phyloP scores from a whole-genome alignment of 2,888 invertebrate genomes.

The Chamaedrilus cognettii region DNA sequence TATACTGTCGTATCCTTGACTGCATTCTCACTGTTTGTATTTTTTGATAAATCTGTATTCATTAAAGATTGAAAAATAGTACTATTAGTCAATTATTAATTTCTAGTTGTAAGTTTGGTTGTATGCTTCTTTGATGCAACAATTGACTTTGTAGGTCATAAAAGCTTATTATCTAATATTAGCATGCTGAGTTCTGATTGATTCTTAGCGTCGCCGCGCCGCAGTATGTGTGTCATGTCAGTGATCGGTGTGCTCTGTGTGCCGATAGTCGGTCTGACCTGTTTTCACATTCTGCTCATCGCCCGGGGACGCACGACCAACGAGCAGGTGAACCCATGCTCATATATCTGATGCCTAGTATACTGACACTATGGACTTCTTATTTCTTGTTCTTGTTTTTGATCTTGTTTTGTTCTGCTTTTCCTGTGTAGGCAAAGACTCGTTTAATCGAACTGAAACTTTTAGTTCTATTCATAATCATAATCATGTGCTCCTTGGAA shows the following conservation, averaged over 20 bases:
- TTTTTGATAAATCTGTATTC: background rate
- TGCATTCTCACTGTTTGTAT: too few relatives aligned
- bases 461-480: too few relatives aligned
- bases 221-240: conserved; percentile 46
- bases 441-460: background rate
- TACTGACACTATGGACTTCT: background rate
- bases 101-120: background rate
- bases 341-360: background rate
- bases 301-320: conserved; percentile 97
- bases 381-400: background rate
- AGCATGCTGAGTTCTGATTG: too few relatives aligned
- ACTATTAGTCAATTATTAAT: background rate
- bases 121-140: background rate
- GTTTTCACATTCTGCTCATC: conserved; percentile 97
- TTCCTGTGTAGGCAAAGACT: background rate
- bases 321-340: conserved; percentile 72
- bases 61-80: too few relatives aligned
- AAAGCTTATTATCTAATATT: too few relatives aligned
- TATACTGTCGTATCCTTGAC: conserved; percentile 60
- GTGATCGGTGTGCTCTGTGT: conserved; percentile 73
- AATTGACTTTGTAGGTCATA: too few relatives aligned
- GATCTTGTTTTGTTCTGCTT: background rate
- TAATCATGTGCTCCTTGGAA: background rate
- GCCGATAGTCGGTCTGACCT: conserved; percentile 96
- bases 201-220: too few relatives aligned